Percentiles rank a stretch among this genome's conserved stretches.
Evolutionary conservation across 1,140 invertebrate species (phyloP).

Genomic region (Oncopodura yosiiana): DNA sequence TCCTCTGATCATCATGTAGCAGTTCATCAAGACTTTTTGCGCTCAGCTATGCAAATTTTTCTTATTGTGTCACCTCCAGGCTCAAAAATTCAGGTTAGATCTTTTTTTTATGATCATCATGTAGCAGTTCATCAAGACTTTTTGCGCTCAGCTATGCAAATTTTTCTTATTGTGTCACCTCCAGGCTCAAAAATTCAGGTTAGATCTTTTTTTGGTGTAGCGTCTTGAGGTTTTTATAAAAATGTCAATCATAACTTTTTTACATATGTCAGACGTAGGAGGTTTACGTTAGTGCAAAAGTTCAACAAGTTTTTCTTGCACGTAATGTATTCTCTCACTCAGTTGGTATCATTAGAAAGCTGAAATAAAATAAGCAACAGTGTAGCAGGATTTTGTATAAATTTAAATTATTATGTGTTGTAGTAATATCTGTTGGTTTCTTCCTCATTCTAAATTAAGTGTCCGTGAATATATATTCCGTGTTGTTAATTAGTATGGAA

Average conservation of each 20-base stretch:
- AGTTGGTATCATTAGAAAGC: too few species aligned
- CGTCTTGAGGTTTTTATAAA: too few species aligned
- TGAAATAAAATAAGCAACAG: not conserved
- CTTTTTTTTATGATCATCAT: too few species aligned
- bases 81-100: constrained; percentile 54
- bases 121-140: constrained; percentile 44
- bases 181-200: constrained; percentile 54
- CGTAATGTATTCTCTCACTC: too few species aligned
- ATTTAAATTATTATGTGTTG: not conserved
- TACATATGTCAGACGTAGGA: too few species aligned
- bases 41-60: constrained; percentile 56
- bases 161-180: constrained; percentile 55
- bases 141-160: constrained; percentile 54
- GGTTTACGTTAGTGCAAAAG: too few species aligned
- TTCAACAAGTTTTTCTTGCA: too few species aligned
- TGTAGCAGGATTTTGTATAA: not conserved
- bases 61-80: constrained; percentile 54
- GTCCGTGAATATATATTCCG: not conserved
- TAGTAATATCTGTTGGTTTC: not conserved
- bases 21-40: constrained; percentile 47
- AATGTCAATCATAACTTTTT: too few species aligned
- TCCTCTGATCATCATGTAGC: too few species aligned
- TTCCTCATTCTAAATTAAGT: not conserved
- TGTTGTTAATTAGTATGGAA: too few species aligned
- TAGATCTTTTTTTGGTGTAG: constrained; percentile 31